Conservation (phyloP, 2,888 invertebrate species). For the Papilio gigon region DNA sequence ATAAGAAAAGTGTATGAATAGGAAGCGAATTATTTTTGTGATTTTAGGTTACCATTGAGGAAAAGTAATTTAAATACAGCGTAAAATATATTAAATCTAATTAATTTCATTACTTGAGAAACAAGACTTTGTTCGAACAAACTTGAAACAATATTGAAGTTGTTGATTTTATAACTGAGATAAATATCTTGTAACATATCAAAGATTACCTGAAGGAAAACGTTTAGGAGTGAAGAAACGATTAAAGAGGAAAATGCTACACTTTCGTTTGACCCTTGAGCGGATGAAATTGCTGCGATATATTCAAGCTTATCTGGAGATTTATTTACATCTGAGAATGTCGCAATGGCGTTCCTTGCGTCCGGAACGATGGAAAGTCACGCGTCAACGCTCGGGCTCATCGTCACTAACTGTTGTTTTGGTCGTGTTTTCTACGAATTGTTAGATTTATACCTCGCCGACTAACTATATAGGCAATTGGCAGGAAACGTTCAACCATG, state of each 20-base stretch:
- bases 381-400: conserved; percentile 46
- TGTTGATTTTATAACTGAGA: neutral
- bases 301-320: conserved; percentile 73
- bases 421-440: conserved; percentile 12
- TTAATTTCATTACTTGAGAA: no score
- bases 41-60: no score
- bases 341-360: conserved; percentile 43
- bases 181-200: neutral
- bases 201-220: conserved; percentile 18
- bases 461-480: neutral
- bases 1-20: no score
- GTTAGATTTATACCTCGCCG: neutral
- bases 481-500: neutral
- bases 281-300: conserved; percentile 75
- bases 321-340: conserved; percentile 69
- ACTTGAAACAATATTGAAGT: neutral
- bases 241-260: conserved; percentile 22
- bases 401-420: conserved; percentile 24
- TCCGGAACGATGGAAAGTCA: conserved; percentile 40
- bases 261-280: conserved; percentile 69
- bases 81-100: no score
- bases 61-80: no score
- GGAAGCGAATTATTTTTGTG: no score
- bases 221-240: conserved; percentile 2
- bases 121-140: no score